Percentiles rank a stretch among this genome's conserved stretches.
Conservation (phyloP, 2,888 invertebrate genomes). For the Stenolophus ochropezus region DNA sequence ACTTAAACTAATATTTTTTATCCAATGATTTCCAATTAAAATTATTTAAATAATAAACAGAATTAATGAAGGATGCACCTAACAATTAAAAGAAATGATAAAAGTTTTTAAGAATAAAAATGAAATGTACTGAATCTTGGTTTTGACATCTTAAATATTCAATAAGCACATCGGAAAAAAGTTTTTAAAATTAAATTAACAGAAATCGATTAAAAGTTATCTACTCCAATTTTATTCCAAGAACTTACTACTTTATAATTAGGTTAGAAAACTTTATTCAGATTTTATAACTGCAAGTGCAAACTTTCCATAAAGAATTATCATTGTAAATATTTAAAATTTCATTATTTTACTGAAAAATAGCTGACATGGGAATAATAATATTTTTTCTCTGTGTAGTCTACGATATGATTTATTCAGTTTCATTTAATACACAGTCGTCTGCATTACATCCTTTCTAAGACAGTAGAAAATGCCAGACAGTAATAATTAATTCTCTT, state of each 20-base stretch:
- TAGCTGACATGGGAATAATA: not conserved
- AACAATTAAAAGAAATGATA: not conserved
- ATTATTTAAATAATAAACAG: no score
- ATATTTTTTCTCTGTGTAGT: not conserved
- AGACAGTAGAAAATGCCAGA: no score
- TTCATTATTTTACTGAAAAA: not conserved
- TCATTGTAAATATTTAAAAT: slow-evolving; percentile 23
- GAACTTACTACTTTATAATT: slow-evolving; percentile 36
- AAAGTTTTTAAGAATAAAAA: slow-evolving; percentile 18
- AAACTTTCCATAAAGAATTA: not conserved
- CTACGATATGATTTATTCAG: not conserved
- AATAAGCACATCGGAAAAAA: slow-evolving; percentile 18
- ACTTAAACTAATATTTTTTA: no score
- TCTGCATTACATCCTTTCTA: not conserved
- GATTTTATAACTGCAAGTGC: slow-evolving; percentile 2
- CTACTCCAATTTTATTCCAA: not conserved
- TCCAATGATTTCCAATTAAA: no score
- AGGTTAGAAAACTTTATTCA: slow-evolving; percentile 22
- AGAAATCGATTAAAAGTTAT: slow-evolving; percentile 38
- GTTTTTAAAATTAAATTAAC: slow-evolving; percentile 40
- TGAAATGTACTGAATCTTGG: slow-evolving; percentile 1
- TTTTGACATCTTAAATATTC: slow-evolving; percentile 27
- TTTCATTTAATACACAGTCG: not conserved
- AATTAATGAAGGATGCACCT: not conserved
- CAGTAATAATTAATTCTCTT: no score